Percentiles rank a stretch among this genome's conserved stretches.
Conservation (phyloP, 1,140 invertebrate genomes). For the Phortica variegata region DNA sequence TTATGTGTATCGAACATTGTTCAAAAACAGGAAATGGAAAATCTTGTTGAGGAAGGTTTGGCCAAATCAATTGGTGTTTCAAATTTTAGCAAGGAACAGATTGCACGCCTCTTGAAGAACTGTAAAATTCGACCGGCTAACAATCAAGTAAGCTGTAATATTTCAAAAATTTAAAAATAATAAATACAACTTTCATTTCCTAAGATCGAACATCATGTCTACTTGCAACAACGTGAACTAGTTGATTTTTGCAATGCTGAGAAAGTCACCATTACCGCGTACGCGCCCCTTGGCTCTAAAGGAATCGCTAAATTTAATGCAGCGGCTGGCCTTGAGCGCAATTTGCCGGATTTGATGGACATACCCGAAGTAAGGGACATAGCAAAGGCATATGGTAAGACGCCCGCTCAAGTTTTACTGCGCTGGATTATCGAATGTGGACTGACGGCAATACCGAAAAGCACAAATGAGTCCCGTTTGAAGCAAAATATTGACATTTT, state of each 20-base stretch:
- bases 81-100: conserved; percentile 76
- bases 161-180: not conserved
- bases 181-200: conserved; percentile 25
- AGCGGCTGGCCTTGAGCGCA: conserved; percentile 49
- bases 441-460: conserved; percentile 82
- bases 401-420: conserved; percentile 76
- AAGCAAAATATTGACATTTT: conserved; percentile 67
- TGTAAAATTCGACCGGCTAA: conserved; percentile 69
- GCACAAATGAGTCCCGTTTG: conserved; percentile 70
- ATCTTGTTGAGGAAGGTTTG: conserved; percentile 67
- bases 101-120: conserved; percentile 65
- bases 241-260: conserved; percentile 71
- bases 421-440: conserved; percentile 73
- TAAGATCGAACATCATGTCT: conserved; percentile 80
- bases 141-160: conserved; percentile 62
- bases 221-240: conserved; percentile 77
- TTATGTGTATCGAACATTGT: no score
- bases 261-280: conserved; percentile 77
- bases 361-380: conserved; percentile 70
- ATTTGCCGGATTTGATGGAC: conserved; percentile 68
- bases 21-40: conserved; percentile 79
- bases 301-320: conserved; percentile 61
- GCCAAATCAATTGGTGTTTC: conserved; percentile 74
- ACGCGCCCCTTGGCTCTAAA: conserved; percentile 78
- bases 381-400: conserved; percentile 68